Base-by-base conservation (phyloP, 2,797 vertebrate species). In the Hyperoplus immaculatus region DNA sequence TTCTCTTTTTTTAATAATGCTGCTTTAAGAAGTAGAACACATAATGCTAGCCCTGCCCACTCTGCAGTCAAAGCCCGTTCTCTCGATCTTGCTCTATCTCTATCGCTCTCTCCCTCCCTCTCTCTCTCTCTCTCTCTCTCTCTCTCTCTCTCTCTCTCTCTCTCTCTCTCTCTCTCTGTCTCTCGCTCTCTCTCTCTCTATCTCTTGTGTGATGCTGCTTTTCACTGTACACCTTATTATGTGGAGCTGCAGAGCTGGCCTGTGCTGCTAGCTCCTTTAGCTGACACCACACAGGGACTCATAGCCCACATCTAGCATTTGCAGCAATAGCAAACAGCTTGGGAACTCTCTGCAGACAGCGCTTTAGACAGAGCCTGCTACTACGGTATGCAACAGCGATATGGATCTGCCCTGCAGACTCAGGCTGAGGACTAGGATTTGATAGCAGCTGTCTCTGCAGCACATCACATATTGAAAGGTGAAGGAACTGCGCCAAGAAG, bases 61-160 rank as follows among this genome's bases (percentile, higher is more conserved):
- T 90, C 78, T 93, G 92, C 92, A 92, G 87, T 84, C 69, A 64
- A 13, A 83, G 84, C 62, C 8, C 67, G 43, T 65, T 58, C 58
- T 56, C 66, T 47, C 76, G n/a, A 53, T 38, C 55, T 8, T 68
- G 57, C 67, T 42, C 60, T 57, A 47, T 47, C 54, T 51, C 69
- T 39, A 39, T 8, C 55, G 54, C 69, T 39, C 70, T 46, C 71
- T 51, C 72, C 42, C 73, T 47, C 50, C 56, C 63, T 55, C 56
- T 54, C 70, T 66, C 76, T 39, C 73, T 54, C 69, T 29, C 72
- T 51, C 50, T 55, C 65, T 13, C 54, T 43, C 71, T 47, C 72
- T 46, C 73, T 43, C 50, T 58, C 63, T 55, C 56, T n/a, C n/a
- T n/a, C n/a, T n/a, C n/a, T n/a, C 69, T 39, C 70, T 46, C 71